phyloP scores from a whole-genome alignment of 1,140 invertebrate species.

The Dendroctonus ponderosae region DNA sequence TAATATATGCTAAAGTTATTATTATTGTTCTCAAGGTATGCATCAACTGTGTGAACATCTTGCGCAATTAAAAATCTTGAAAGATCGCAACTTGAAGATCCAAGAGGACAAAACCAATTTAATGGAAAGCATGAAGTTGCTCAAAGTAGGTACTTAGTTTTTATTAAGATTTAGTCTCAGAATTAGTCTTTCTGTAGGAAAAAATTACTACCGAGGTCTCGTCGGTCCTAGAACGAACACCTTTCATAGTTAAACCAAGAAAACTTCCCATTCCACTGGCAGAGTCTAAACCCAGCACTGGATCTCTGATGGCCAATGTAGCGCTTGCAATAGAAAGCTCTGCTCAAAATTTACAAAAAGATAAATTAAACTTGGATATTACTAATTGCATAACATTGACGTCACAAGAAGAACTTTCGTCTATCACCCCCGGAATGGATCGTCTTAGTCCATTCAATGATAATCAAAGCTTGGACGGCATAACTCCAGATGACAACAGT shows the following conservation, averaged over 20 bases:
- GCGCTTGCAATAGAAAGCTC: conserved; percentile 29
- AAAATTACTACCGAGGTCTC: conserved; percentile 67
- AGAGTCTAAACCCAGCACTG: conserved; percentile 51
- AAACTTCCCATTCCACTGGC: conserved; percentile 63
- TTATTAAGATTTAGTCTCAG: not conserved
- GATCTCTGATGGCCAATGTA: conserved; percentile 48
- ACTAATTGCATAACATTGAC: conserved; percentile 37
- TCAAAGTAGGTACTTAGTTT: conserved; percentile 56
- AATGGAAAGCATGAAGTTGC: conserved; percentile 64
- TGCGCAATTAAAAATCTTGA: conserved; percentile 63
- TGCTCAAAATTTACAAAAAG: conserved; percentile 58
- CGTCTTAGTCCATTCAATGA: conserved; percentile 41
- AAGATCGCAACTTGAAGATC: conserved; percentile 59
- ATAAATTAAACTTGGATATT: conserved; percentile 43
- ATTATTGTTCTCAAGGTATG: conserved; percentile 49
- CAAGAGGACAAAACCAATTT: conserved; percentile 60
- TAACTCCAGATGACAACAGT: conserved; percentile 60
- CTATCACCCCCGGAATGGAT: conserved; percentile 21
- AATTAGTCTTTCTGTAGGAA: conserved; percentile 56
- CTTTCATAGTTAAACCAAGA: conserved; percentile 68
- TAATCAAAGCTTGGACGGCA: conserved; percentile 52
- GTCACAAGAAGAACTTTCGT: not conserved
- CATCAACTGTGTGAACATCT: conserved; percentile 71
- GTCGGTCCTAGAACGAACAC: conserved; percentile 65
- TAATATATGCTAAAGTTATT: not conserved